Evolutionary conservation across 2,113 vertebrate genomes (phyloP).

Genomic region (Stegostoma tigrinum): DNA sequence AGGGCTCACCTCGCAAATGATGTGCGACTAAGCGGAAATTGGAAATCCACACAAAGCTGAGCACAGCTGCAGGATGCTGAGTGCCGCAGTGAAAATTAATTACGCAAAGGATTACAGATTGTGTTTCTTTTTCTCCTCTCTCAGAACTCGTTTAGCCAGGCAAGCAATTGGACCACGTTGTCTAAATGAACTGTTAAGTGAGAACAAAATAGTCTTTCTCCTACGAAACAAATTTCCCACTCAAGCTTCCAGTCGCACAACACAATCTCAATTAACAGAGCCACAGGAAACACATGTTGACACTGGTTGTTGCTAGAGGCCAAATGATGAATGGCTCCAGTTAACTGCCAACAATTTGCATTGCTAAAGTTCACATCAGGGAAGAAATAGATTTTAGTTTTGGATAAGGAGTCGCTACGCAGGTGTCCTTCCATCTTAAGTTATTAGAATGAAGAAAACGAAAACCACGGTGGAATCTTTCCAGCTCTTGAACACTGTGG

Average conservation of each 20-base stretch:
- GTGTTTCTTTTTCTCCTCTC: not conserved
- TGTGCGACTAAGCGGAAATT: not conserved
- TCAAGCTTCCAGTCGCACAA: not conserved
- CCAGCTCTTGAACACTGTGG: too few species aligned
- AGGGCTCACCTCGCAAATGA: not conserved
- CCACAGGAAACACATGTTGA: not conserved
- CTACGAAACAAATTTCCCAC: not conserved
- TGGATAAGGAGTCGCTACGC: not conserved
- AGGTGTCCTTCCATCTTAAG: not conserved
- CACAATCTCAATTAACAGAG: not conserved
- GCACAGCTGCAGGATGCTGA: not conserved
- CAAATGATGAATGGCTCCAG: not conserved
- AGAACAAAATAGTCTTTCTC: not conserved
- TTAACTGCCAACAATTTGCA: not conserved
- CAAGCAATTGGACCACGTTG: not conserved
- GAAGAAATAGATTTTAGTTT: not conserved
- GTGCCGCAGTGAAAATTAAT: not conserved
- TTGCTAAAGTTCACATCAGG: not conserved
- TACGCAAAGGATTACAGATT: not conserved
- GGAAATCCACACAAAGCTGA: not conserved
- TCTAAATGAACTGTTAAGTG: not conserved
- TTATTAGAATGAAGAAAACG: not conserved
- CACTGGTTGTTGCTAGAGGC: not conserved
- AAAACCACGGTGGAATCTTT: too few species aligned
- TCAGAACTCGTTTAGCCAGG: not conserved